phyloP scores from a whole-genome alignment of 2,113 vertebrate genomes.

The Nipponia nippon region DNA sequence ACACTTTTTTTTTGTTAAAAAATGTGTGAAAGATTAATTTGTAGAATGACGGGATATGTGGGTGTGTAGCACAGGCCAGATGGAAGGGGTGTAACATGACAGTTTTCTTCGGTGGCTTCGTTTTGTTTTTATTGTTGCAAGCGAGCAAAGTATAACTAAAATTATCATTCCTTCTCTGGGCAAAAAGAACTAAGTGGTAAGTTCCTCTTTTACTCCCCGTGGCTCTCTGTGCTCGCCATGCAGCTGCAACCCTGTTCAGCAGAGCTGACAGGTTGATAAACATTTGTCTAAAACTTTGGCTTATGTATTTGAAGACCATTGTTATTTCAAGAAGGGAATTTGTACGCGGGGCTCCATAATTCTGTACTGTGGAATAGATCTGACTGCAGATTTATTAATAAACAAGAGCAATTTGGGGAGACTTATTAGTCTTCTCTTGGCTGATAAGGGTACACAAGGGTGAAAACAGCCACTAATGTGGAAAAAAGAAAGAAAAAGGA shows the following conservation, averaged over 20 bases:
- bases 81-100: conserved; percentile 81
- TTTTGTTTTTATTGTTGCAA: conserved; percentile 79
- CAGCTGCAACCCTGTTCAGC: background rate
- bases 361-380: background rate
- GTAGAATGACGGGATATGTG: conserved; percentile 80
- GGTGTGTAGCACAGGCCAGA: conserved; percentile 79
- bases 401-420: background rate
- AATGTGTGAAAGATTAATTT: conserved; percentile 87
- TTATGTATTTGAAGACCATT: background rate
- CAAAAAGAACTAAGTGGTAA: conserved; percentile 42
- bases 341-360: background rate
- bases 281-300: conserved; percentile 8
- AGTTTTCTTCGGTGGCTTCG: conserved; percentile 79
- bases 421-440: background rate
- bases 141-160: conserved; percentile 74
- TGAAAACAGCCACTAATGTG: background rate
- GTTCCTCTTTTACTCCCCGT: conserved; percentile 4
- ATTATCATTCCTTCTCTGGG: conserved; percentile 59
- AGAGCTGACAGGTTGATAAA: background rate
- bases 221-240: background rate
- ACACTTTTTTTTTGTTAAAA: conserved; percentile 81
- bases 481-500: background rate
- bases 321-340: background rate
- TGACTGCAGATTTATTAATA: conserved; percentile 2
- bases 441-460: background rate